Base-by-base conservation (phyloP, 92 coral and sea anemone species). In the Epizoanthus scotinus region DNA sequence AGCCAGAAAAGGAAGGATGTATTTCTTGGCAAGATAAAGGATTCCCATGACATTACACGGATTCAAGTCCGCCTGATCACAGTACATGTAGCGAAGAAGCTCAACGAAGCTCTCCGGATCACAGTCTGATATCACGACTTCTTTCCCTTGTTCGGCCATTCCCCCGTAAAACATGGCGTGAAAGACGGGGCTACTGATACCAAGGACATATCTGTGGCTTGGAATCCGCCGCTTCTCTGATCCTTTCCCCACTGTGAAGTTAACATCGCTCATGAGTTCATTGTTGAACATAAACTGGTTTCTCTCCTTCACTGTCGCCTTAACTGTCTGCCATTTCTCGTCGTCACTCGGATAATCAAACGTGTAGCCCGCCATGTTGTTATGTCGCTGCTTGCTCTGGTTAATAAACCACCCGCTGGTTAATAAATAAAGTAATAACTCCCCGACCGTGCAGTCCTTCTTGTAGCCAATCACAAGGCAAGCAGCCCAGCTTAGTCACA, bases 161-260 rank as follows among this genome's bases (percentile, higher is more conserved):
- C 84, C 77, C 1, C 97, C 94, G 70, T 85, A 92, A 70, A 92
- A 92, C 97, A 92, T 92, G 34, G 91, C 97, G 67, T 90, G 86
- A 25, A 92, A 86, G 4, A 92, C 94, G 0, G 97, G 97, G 29
- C 97, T 92, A 66, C 97, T 85, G 60, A 92, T 90, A 18, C 90
- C 97, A 63, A 92, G 72, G n/a, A 92, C 86, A 67, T 82, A 87
- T 66, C 88, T 92, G 78, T 92, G 97, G 29, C 92, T 92, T 25
- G 91, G 90, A 73, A 92, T 82, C 19, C 87, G 82, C 63, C 82
- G 47, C 36, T 88, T 87, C 40, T 83, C 90, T 9, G 79, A 67
- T 50, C 60, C 75, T 67, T 87, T 92, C 2, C 97, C 97, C 3
- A 90, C 90, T 12, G 70, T 49, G 68, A 92, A 92, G 70, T 85